phyloP scores from a whole-genome alignment of 2,888 invertebrate genomes.

The Melanotus villosus region DNA sequence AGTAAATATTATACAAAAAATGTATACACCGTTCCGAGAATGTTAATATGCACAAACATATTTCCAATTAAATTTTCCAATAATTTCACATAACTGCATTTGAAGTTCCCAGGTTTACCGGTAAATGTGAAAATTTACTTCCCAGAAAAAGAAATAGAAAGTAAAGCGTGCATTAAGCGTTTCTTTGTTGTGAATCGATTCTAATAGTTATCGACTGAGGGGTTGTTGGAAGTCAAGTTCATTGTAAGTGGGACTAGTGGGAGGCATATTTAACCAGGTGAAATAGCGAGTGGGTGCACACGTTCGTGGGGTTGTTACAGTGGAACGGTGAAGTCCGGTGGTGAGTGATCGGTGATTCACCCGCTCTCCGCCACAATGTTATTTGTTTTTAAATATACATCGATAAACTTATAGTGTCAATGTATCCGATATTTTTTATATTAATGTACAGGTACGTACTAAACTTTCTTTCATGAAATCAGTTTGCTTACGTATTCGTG shows the following conservation, averaged over 20 bases:
- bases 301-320: slow-evolving; percentile 36
- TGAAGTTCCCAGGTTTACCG: too few species aligned
- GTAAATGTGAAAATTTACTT: too few species aligned
- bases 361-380: not conserved
- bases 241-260: slow-evolving; percentile 48
- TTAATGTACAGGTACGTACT: too few species aligned
- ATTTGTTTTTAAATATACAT: not conserved
- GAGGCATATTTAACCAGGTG: slow-evolving; percentile 49
- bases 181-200: slow-evolving; percentile 49
- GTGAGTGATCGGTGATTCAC: not conserved
- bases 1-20: too few species aligned
- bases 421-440: too few species aligned
- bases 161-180: slow-evolving; percentile 36
- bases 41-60: too few species aligned
- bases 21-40: too few species aligned
- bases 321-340: not conserved
- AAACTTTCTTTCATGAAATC: too few species aligned
- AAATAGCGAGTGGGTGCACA: slow-evolving; percentile 40
- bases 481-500: too few species aligned
- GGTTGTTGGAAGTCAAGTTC: slow-evolving; percentile 54
- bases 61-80: too few species aligned
- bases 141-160: slow-evolving; percentile 36
- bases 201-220: slow-evolving; percentile 48
- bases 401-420: not conserved
- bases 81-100: too few species aligned